Conservation (phyloP, 2,888 invertebrate genomes). For the Lepidocyrtinus sp. region DNA sequence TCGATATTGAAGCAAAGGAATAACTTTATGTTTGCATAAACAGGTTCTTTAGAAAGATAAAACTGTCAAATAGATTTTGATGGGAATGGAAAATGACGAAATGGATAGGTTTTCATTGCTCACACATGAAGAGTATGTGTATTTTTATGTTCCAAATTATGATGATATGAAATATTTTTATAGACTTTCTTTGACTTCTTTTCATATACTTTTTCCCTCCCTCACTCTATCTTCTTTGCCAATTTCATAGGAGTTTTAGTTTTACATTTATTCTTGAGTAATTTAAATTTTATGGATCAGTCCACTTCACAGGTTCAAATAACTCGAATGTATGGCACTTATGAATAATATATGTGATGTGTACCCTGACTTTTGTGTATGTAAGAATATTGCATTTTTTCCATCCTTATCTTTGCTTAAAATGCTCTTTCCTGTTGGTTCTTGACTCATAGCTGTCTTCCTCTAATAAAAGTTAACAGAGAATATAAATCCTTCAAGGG, state of each 20-base stretch:
- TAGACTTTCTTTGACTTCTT: not conserved
- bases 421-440: not conserved
- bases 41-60: not conserved
- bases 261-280: conserved; percentile 20
- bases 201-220: conserved; percentile 13
- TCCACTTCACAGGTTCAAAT: conserved; percentile 50
- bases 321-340: conserved; percentile 43
- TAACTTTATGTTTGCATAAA: not conserved
- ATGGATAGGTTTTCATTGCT: conserved; percentile 19
- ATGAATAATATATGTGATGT: conserved; percentile 48
- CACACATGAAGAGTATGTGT: not conserved
- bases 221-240: not conserved
- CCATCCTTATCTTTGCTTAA: not conserved
- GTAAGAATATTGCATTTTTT: conserved; percentile 15
- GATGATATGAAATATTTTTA: conserved; percentile 18
- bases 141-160: conserved; percentile 12
- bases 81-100: conserved; percentile 19
- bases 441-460: not conserved
- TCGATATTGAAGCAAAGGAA: conserved; percentile 12
- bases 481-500: conserved; percentile 49
- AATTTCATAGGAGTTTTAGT: not conserved
- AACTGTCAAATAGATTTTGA: conserved; percentile 20
- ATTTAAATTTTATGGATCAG: conserved; percentile 50
- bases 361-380: not conserved
- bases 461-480: conserved; percentile 43